Evolutionary conservation across 2,888 invertebrate genomes (phyloP).

Genomic region (Carcina quercana): DNA sequence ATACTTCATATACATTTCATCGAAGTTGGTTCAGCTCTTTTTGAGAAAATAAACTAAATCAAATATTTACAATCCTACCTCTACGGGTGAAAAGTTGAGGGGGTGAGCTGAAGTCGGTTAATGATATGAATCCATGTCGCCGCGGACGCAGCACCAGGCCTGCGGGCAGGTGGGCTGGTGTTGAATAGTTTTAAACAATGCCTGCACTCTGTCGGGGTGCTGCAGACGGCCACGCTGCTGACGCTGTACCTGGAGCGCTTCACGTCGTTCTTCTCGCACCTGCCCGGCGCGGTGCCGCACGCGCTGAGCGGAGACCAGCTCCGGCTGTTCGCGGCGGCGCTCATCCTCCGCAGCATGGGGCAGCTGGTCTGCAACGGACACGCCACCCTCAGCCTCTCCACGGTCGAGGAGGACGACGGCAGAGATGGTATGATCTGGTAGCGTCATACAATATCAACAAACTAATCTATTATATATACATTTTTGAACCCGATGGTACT

Average conservation of each 20-base stretch:
- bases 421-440: conserved; percentile 19
- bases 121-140: background rate
- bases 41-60: too few relatives aligned
- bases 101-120: too few relatives aligned
- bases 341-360: conserved; percentile 83
- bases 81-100: too few relatives aligned
- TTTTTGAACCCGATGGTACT: too few relatives aligned
- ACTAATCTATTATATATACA: too few relatives aligned
- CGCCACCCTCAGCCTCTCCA: conserved; percentile 59
- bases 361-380: conserved; percentile 90
- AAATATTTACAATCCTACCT: too few relatives aligned
- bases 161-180: too few relatives aligned
- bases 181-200: too few relatives aligned
- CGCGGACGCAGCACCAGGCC: background rate
- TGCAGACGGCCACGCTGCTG: conserved; percentile 79
- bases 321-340: conserved; percentile 74
- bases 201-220: conserved; percentile 13
- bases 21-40: too few relatives aligned
- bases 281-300: conserved; percentile 48
- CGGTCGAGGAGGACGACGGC: conserved; percentile 27
- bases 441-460: too few relatives aligned
- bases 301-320: conserved; percentile 39
- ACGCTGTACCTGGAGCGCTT: conserved; percentile 77
- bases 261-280: conserved; percentile 77
- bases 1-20: too few relatives aligned